phyloP scores from a whole-genome alignment of 1,140 invertebrate species.

The Apis dorsata region DNA sequence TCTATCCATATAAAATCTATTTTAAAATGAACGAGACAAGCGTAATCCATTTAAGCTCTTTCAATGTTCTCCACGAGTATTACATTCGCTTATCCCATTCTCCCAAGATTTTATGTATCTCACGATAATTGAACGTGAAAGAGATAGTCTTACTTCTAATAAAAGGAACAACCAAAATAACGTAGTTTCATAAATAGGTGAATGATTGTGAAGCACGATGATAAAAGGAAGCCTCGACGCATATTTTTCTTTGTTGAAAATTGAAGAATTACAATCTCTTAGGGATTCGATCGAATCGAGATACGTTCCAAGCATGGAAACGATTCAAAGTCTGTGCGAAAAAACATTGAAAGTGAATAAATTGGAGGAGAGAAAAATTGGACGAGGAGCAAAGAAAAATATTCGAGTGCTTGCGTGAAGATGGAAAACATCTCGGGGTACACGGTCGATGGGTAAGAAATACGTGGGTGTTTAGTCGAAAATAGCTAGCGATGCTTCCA shows the following conservation, averaged over 20 bases:
- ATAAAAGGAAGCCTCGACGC: background rate
- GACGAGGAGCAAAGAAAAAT: background rate
- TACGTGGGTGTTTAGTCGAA: slow-evolving; percentile 65
- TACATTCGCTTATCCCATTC: background rate
- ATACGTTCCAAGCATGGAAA: background rate
- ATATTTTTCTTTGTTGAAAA: background rate
- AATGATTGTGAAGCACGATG: background rate
- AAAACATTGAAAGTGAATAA: background rate
- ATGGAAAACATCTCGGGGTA: slow-evolving; percentile 36
- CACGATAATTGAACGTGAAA: background rate
- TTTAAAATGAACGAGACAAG: slow-evolving; percentile 33
- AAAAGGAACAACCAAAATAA: background rate
- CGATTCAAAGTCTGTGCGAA: background rate
- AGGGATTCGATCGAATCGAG: background rate
- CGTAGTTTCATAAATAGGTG: background rate
- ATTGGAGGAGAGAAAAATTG: background rate
- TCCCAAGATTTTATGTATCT: background rate
- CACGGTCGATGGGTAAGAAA: slow-evolving; percentile 24
- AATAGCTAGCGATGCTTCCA: slow-evolving; percentile 66
- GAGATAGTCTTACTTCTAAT: slow-evolving; percentile 4
- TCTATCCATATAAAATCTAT: background rate
- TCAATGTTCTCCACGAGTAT: background rate
- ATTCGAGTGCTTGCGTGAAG: background rate
- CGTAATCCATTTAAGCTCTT: background rate
- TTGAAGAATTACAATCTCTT: background rate